phyloP scores from a whole-genome alignment of 2,113 vertebrate species.

The Connochaetes taurinus region DNA sequence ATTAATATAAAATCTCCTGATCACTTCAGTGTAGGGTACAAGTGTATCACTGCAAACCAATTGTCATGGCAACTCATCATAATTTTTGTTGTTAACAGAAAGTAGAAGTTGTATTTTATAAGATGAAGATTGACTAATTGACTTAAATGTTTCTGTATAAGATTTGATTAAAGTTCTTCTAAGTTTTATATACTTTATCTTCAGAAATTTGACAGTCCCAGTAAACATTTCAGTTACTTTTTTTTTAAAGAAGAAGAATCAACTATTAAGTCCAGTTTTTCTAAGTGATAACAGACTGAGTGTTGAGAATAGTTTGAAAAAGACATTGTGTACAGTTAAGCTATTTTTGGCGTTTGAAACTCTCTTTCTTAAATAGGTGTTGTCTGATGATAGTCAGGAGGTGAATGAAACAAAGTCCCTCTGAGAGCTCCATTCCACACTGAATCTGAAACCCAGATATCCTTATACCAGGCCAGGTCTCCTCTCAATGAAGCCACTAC shows the following conservation, averaged over 20 bases:
- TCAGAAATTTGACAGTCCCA: background rate
- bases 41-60: background rate
- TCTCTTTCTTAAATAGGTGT: background rate
- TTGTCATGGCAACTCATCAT: background rate
- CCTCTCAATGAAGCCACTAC: background rate
- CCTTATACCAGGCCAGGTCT: background rate
- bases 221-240: background rate
- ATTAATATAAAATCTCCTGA: background rate
- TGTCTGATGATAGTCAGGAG: background rate
- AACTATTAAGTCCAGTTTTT: background rate
- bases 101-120: background rate
- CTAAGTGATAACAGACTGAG: background rate
- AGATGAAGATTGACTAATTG: background rate
- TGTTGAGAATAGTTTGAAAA: background rate
- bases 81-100: background rate
- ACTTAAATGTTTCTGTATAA: background rate
- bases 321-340: background rate
- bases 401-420: background rate
- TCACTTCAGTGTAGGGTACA: background rate
- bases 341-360: background rate
- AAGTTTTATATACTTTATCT: background rate
- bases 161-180: background rate
- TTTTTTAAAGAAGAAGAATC: background rate
- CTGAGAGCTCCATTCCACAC: background rate
- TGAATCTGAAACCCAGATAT: background rate